Percentiles rank a stretch among this genome's conserved stretches.
phyloP scores from a whole-genome alignment of 1,140 invertebrate species.

The Octopus sinensis region DNA sequence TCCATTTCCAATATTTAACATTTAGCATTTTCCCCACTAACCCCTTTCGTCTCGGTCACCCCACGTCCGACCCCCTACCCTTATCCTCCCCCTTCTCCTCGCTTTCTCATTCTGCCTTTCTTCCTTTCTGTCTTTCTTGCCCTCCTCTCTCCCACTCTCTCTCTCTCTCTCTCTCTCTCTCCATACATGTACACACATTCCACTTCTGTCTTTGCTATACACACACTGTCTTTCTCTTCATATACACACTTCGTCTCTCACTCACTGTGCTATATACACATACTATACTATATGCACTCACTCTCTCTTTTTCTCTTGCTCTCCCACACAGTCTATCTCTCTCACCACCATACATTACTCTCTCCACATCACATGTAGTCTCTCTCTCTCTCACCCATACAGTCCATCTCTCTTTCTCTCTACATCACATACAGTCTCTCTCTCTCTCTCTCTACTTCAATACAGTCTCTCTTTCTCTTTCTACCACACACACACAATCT shows the following conservation, averaged over 20 bases:
- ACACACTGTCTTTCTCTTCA: not conserved
- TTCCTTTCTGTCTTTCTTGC: not conserved
- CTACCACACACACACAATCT: not conserved
- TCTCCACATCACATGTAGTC: not conserved
- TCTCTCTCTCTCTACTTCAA: constrained; percentile 1
- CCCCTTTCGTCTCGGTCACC: not conserved
- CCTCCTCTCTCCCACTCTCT: constrained; percentile 14
- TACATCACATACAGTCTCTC: not conserved
- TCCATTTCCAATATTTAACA: not conserved
- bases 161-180: constrained; percentile 7
- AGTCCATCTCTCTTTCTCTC: not conserved
- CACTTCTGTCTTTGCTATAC: not conserved
- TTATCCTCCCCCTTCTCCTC: not conserved
- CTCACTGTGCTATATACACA: not conserved
- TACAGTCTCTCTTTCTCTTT: not conserved
- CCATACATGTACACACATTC: not conserved
- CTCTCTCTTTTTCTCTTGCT: constrained; percentile 19
- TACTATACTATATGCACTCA: not conserved
- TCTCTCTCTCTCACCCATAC: not conserved
- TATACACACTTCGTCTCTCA: not conserved
- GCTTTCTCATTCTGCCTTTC: not conserved
- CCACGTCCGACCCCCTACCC: not conserved
- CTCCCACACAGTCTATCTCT: constrained; percentile 5
- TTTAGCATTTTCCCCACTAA: not conserved
- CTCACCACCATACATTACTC: not conserved